These are phyloP conservation scores for Digitonthophagus gazella DNA, from an alignment of 2,888 invertebrate species.

Conservation along the genomic window DNA sequence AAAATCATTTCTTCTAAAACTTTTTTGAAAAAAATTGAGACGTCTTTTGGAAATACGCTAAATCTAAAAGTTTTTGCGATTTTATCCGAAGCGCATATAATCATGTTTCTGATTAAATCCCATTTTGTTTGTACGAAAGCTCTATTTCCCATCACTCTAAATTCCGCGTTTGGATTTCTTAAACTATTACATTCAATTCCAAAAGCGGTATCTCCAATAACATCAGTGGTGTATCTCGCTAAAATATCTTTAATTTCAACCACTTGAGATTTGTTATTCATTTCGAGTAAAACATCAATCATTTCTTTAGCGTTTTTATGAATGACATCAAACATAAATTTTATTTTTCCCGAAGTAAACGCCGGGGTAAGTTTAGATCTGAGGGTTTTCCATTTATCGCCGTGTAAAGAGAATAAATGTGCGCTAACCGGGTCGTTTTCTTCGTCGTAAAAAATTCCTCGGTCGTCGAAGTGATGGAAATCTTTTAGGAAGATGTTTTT, in stretches of 20 bases:
- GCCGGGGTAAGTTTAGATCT: constrained; percentile 61
- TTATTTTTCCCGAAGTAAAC: constrained; percentile 64
- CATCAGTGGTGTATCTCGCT: constrained; percentile 58
- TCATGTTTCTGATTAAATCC: constrained; percentile 32
- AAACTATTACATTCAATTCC: constrained; percentile 59
- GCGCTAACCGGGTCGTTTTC: constrained; percentile 57
- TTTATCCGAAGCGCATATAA: constrained; percentile 36
- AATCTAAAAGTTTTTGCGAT: constrained; percentile 32
- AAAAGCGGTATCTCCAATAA: constrained; percentile 59
- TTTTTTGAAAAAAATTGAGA: constrained; percentile 37
- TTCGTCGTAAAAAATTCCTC: constrained; percentile 59
- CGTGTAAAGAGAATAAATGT: constrained; percentile 57
- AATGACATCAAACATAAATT: constrained; percentile 59
- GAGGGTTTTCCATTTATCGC: constrained; percentile 59
- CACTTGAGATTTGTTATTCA: constrained; percentile 2
- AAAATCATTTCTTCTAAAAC: constrained; percentile 50
- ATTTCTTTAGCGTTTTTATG: constrained; percentile 55
- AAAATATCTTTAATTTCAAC: constrained; percentile 51
- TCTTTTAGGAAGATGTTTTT: constrained; percentile 61
- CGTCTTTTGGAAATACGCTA: constrained; percentile 31
- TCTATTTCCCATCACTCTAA: constrained; percentile 39
- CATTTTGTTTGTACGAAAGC: constrained; percentile 32
- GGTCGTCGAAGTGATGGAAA: constrained; percentile 64
- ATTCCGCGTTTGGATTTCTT: constrained; percentile 54
- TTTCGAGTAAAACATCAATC: constrained; percentile 42